These are phyloP conservation scores for Gymnorhina tibicen DNA, from an alignment of 2,113 vertebrate species.

Conservation along the genomic window DNA sequence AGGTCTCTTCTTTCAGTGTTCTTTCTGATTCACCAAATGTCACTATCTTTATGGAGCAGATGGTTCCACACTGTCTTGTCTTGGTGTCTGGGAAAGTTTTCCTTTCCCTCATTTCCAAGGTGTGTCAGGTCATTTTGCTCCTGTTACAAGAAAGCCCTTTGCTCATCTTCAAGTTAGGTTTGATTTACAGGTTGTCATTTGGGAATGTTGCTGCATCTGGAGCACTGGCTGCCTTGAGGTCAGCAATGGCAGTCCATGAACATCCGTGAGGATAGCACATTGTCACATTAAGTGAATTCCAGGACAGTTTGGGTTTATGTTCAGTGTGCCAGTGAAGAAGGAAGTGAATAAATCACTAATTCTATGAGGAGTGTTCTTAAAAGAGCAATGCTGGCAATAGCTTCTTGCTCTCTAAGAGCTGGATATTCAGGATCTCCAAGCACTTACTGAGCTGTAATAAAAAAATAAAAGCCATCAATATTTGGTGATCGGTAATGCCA, in stretches of 20 bases:
- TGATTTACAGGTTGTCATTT: neutral
- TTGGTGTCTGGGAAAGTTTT: neutral
- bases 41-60: neutral
- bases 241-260: neutral
- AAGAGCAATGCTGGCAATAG: neutral
- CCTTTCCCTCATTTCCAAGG: neutral
- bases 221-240: neutral
- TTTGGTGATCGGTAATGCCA: neutral
- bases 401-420: neutral
- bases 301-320: neutral
- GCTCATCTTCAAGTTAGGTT: neutral
- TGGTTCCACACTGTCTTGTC: neutral
- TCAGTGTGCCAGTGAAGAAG: neutral
- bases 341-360: neutral
- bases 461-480: neutral
- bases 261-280: neutral
- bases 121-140: neutral
- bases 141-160: neutral
- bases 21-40: neutral
- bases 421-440: neutral
- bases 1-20: neutral
- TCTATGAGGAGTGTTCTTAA: neutral
- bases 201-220: accelerated
- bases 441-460: neutral
- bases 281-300: neutral